Percentiles rank a stretch among this genome's conserved stretches.
Evolutionary conservation across 1,140 invertebrate genomes (phyloP).

Genomic region (Cataglyphis hispanica): DNA sequence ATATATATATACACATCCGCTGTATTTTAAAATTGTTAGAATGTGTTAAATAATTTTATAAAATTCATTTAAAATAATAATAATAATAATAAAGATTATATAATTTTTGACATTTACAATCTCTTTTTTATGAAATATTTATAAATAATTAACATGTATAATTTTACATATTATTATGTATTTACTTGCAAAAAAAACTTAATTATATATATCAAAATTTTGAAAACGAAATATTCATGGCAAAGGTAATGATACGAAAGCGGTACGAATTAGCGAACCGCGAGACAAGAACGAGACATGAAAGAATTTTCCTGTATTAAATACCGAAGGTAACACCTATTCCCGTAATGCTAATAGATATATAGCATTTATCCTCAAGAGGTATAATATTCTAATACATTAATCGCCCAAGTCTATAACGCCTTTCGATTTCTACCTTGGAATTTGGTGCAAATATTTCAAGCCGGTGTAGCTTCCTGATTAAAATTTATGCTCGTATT

Average conservation of each 20-base stretch:
- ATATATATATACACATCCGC: too few relatives aligned
- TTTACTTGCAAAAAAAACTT: background rate
- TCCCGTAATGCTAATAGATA: slow-evolving; percentile 46
- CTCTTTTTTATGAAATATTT: too few relatives aligned
- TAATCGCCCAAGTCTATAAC: slow-evolving; percentile 58
- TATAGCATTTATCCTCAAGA: slow-evolving; percentile 16
- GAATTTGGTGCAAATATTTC: slow-evolving; percentile 41
- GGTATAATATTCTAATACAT: slow-evolving; percentile 53
- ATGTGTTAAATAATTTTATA: background rate
- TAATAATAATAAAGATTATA: too few relatives aligned
- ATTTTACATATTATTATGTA: background rate
- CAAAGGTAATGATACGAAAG: background rate
- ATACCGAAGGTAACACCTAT: slow-evolving; percentile 74
- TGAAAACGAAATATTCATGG: background rate
- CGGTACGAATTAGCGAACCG: slow-evolving; percentile 21
- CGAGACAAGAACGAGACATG: slow-evolving; percentile 53
- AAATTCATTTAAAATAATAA: background rate
- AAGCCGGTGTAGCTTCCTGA: slow-evolving; percentile 5
- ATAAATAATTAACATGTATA: too few relatives aligned
- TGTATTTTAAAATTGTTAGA: too few relatives aligned
- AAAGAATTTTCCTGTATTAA: slow-evolving; percentile 65
- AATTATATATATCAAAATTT: background rate
- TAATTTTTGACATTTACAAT: too few relatives aligned
- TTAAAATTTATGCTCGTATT: slow-evolving; percentile 46
- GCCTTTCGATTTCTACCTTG: slow-evolving; percentile 68